A percentile compares a stretch with the other conserved stretches of the same genome.
These are phyloP conservation scores for Chondrilla cf. caribensis DNA, from an alignment of 37 sponge, comb jelly and placozoan genomes.

Conservation along the genomic window DNA sequence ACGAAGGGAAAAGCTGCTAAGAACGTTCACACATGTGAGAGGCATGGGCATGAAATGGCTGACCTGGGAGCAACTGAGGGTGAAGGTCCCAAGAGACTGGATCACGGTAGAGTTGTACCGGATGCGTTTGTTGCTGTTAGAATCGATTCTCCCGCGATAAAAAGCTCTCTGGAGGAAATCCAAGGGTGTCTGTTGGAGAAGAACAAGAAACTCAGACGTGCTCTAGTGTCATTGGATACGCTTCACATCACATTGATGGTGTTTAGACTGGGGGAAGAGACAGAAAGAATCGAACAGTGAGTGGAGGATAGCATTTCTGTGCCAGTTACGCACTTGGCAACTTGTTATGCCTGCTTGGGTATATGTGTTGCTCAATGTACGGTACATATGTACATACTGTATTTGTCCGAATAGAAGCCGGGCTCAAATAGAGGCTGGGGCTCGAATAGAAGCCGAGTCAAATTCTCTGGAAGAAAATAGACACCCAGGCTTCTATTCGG, in stretches of 20 bases:
- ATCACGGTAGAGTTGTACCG: conserved; percentile 2
- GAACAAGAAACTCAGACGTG: conserved; percentile 2
- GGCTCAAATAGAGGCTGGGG: no score
- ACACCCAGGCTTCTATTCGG: no score
- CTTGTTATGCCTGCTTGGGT: neutral
- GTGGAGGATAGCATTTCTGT: no score
- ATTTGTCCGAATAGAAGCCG: no score
- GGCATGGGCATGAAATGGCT: no score
- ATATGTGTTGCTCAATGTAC: neutral
- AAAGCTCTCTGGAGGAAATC: conserved; percentile 17
- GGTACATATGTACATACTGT: neutral
- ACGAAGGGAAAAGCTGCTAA: no score
- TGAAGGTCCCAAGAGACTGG: no score
- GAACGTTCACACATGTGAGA: no score
- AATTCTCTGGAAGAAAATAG: no score
- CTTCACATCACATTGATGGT: conserved; percentile 58
- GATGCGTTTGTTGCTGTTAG: conserved; percentile 62
- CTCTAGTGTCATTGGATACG: conserved; percentile 36
- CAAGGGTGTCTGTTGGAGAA: conserved; percentile 27
- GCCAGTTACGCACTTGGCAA: neutral
- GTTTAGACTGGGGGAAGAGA: conserved; percentile 21
- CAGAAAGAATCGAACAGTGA: conserved; percentile 32
- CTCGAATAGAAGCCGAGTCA: no score
- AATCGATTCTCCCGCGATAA: conserved; percentile 38
- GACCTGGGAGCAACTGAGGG: no score